Percentiles rank a stretch among this genome's conserved stretches.
Conservation (phyloP, 2,888 invertebrate species). For the Morinoia aosen region DNA sequence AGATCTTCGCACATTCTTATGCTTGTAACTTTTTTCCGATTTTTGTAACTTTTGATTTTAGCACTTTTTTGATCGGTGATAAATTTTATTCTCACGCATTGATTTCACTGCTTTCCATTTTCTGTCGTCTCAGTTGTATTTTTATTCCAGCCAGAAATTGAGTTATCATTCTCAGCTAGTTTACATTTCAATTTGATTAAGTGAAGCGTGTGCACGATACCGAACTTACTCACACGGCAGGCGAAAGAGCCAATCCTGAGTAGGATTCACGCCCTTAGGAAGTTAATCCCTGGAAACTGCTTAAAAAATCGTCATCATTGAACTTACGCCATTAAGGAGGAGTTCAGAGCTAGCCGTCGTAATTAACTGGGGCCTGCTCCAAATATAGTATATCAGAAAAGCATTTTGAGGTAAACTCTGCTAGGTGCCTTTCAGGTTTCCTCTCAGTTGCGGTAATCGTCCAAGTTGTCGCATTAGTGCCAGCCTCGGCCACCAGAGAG, state of each 20-base stretch:
- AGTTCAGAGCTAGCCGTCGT: conserved; percentile 32
- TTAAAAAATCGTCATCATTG: conserved; percentile 44
- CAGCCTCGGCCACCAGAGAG: conserved; percentile 46
- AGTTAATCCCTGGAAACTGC: conserved; percentile 8
- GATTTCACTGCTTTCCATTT: not conserved
- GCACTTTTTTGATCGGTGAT: not conserved
- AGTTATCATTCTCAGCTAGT: not conserved
- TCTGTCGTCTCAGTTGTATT: not conserved
- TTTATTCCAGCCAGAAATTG: not conserved
- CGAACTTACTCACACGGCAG: not conserved
- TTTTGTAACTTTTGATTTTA: no score
- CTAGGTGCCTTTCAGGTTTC: conserved; percentile 14
- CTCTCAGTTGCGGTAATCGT: conserved; percentile 44
- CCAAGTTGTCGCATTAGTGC: conserved; percentile 50
- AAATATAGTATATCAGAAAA: conserved; percentile 50
- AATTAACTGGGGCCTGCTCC: conserved; percentile 39
- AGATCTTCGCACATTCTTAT: no score
- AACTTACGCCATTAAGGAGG: conserved; percentile 43
- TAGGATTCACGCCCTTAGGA: conserved; percentile 6
- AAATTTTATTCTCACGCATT: not conserved
- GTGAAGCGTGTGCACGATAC: not conserved
- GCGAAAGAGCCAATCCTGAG: not conserved
- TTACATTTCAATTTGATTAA: not conserved
- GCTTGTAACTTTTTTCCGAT: no score
- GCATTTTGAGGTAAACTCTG: conserved; percentile 50